Evolutionary conservation across 2,797 vertebrate species (phyloP), one percentile per base, ranked within the genome.

Genomic region (Tympanoctomys barrerae): DNA sequence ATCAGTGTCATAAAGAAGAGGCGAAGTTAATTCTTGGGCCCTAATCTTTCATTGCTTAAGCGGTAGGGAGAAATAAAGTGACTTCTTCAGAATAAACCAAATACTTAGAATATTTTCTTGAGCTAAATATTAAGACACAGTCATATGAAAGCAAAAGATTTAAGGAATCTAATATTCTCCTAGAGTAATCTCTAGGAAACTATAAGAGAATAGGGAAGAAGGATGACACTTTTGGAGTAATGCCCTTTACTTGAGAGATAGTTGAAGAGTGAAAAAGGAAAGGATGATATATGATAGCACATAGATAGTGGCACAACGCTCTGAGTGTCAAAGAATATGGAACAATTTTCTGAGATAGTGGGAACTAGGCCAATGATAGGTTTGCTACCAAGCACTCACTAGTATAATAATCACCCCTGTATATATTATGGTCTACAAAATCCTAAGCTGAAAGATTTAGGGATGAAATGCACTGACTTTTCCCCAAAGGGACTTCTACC

Each of bases 111-210:
- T 90, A 66, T 84, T 85, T 91, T 85, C 42, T 88, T 89, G 85
- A 93, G n/a, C n/a, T 73, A 71, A 18, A 54, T 92, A 78, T 64
- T 0, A 26, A 94, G 18, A 62, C 31, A 91, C 31, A 54, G 78
- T 84, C n/a, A 39, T 54, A 84, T 88, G 31, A 90, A 94, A 73
- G 52, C 11, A 85, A 62, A 83, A 92, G 16, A 77, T 42, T 33
- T 90, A 39, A 62, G 39, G 52, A 80, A 70, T 21, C 13, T 46
- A 54, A 80, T 13, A 70, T 13, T 19, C 7, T 14, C 87, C 31
- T n/a, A 73, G 36, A 5, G 84, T 66, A 46, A 87, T 89, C 31
- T 83, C 24, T 39, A 54, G 49, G 7, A 10, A 5, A 73, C 49
- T 73, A 52, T 19, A 80, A 83, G 57, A 82, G 28, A 71, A 75